These are phyloP conservation scores for Xiphophorus maculatus DNA, from an alignment of 2,113 vertebrate genomes.

Conservation along the genomic window DNA sequence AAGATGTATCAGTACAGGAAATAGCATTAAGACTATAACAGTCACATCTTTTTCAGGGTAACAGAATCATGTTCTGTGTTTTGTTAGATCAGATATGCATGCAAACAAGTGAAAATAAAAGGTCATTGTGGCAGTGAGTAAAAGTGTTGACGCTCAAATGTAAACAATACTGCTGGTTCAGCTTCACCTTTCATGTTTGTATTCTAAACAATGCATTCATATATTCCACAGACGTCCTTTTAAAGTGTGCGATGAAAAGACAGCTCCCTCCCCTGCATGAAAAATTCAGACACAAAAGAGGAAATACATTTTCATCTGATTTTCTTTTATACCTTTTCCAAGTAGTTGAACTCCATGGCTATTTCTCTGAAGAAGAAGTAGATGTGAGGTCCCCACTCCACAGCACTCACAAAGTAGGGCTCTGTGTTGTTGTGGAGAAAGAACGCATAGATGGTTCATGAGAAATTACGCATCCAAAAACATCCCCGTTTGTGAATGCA, in stretches of 20 bases:
- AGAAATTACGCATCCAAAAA: slow-evolving; percentile 20
- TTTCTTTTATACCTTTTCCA: slow-evolving; percentile 89
- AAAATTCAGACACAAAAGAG: neutral
- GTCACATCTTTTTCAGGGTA: slow-evolving; percentile 27
- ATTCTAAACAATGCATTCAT: slow-evolving; percentile 16
- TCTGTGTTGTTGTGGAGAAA: slow-evolving; percentile 70
- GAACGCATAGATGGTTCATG: slow-evolving; percentile 21
- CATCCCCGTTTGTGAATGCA: slow-evolving; percentile 27
- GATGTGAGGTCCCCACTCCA: slow-evolving; percentile 93
- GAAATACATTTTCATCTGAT: neutral
- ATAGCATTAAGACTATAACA: neutral
- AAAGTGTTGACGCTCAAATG: slow-evolving; percentile 46
- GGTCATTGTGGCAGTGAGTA: slow-evolving; percentile 33
- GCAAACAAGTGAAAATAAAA: slow-evolving; percentile 43
- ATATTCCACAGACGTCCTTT: slow-evolving; percentile 8
- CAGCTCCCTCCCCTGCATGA: slow-evolving; percentile 7
- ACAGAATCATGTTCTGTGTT: slow-evolving; percentile 20
- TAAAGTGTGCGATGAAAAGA: slow-evolving; percentile 17
- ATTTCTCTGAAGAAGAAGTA: slow-evolving; percentile 99
- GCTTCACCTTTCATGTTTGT: neutral
- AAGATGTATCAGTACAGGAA: slow-evolving; percentile 12
- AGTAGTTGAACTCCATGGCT: slow-evolving; percentile 98
- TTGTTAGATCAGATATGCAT: slow-evolving; percentile 52
- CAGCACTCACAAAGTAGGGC: slow-evolving; percentile 91
- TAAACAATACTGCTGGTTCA: slow-evolving; percentile 36